Base-by-base conservation (phyloP, 2,113 vertebrate species). In the Benthochromis sp. region DNA sequence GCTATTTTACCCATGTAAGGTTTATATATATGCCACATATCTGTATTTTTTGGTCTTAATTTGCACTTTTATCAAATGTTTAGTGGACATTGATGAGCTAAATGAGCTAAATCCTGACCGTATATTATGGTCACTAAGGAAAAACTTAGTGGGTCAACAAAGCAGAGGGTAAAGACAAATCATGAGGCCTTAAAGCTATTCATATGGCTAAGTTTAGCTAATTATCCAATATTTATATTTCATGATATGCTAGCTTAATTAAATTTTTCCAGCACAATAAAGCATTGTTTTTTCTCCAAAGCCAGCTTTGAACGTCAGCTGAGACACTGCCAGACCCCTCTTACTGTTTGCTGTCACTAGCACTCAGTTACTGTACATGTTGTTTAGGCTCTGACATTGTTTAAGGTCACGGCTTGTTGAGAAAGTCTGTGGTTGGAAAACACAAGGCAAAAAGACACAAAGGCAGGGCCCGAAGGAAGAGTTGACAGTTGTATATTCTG, bases 391-490 rank as follows among this genome's bases (percentile, higher is more conserved):
- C 45, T 69, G 66, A 83, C 83, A 34, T 76, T 31, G 57, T 61
- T 36, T 7, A 71, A 86, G 85, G 83, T 90, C 86, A 84, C 27
- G 3, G 83, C 80, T 84, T 87, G 27, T 82, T 45, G 63, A 85
- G 90, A 81, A 59, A 17, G 40, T 29, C 38, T 86, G 86, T 83
- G 90, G 82, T 93, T 83, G 85, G 76, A 34, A 59, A 59, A 83
- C 84, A 71, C 4, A 34, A 81, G 47, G 52, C 78, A 85, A 66
- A 88, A 90, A 90, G 84, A 85, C 34, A 66, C 52, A 21, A 52
- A 52, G 53, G 2, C 21, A 9, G 66, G 66, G 81, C 3, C 59
- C 40, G 5, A 81, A 71, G 24, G 76, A 50, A 81, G 57, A 66
- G 73, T 1, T 55, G 53, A 63, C 79, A 3, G 24, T 47, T 50